Evolutionary conservation across 1,140 invertebrate genomes (phyloP).

Genomic region (Drosophila jambulina): DNA sequence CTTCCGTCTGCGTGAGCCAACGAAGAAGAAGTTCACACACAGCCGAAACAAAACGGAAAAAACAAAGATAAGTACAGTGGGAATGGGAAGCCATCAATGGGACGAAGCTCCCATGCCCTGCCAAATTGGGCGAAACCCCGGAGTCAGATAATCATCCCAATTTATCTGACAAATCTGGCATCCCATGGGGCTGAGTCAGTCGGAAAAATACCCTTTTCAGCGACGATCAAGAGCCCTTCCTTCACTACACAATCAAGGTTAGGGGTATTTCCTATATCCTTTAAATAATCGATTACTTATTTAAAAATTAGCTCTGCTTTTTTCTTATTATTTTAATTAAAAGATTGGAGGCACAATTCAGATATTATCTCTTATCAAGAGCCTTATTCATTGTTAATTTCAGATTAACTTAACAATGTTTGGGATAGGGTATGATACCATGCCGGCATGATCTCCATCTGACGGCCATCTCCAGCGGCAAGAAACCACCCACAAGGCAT

Average conservation of each 20-base stretch:
- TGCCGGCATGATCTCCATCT: not conserved
- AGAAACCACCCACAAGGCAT: constrained; percentile 45
- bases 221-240: not conserved
- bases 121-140: constrained; percentile 4
- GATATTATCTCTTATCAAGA: not conserved
- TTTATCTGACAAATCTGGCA: constrained; percentile 2
- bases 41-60: constrained; percentile 49
- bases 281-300: not conserved
- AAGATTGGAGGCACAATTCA: not conserved
- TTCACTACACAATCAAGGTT: not conserved
- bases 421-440: not conserved
- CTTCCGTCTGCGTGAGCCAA: constrained; percentile 70
- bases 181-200: not conserved
- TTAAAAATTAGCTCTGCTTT: not conserved
- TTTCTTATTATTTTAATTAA: not conserved
- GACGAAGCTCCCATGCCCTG: constrained; percentile 50
- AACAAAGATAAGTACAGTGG: constrained; percentile 15
- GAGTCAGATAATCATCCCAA: constrained; percentile 1
- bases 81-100: constrained; percentile 21
- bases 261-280: not conserved
- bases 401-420: not conserved
- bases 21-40: constrained; percentile 64
- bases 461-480: constrained; percentile 9
- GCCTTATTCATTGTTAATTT: not conserved
- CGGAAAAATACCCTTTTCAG: not conserved